Conservation (phyloP, 2,888 invertebrate genomes). For the Apamea sordens region DNA sequence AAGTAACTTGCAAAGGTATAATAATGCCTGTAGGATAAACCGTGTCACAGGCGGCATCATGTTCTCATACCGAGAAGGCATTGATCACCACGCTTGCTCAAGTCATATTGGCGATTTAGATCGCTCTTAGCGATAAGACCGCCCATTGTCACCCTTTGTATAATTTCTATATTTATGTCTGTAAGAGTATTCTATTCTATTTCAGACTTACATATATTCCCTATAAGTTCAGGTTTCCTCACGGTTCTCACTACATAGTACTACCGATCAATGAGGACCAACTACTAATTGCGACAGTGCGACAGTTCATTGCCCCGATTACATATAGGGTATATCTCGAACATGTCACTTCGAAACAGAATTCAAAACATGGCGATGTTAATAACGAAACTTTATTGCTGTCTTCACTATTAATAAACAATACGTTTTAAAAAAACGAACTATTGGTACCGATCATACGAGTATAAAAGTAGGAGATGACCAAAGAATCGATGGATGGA, state of each 20-base stretch:
- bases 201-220: too few relatives aligned
- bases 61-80: too few relatives aligned
- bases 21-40: too few relatives aligned
- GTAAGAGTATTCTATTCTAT: too few relatives aligned
- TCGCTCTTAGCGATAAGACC: too few relatives aligned
- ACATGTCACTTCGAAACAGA: neutral
- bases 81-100: too few relatives aligned
- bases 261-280: neutral
- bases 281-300: neutral
- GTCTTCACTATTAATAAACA: neutral
- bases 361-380: neutral
- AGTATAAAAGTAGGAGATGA: neutral
- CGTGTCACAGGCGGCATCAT: too few relatives aligned
- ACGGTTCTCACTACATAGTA: neutral
- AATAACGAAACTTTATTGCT: neutral
- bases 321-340: neutral
- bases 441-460: neutral
- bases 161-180: too few relatives aligned
- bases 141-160: too few relatives aligned
- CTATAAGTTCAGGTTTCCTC: too few relatives aligned
- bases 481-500: neutral
- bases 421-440: neutral
- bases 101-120: too few relatives aligned
- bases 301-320: neutral
- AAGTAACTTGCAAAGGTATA: too few relatives aligned